Evolutionary conservation across 2,888 invertebrate species (phyloP).

Genomic region (Scotopteryx bipunctaria): DNA sequence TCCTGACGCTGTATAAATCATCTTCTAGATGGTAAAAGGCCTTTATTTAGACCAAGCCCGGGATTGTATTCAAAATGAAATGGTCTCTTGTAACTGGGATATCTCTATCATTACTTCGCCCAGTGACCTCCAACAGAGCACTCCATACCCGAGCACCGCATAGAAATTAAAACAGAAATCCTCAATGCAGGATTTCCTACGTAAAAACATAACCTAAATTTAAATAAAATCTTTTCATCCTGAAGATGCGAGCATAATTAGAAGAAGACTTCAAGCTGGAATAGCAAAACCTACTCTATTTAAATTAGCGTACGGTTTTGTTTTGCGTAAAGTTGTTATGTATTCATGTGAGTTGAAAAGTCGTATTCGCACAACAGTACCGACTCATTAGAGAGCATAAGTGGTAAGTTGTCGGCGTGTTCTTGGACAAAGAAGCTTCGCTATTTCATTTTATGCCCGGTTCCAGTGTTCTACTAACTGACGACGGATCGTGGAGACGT

Average conservation of each 20-base stretch:
- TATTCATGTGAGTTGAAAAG: conserved; percentile 35
- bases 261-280: conserved; percentile 52
- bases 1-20: too few relatives aligned
- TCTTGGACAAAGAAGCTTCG: conserved; percentile 8
- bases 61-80: too few relatives aligned
- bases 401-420: conserved; percentile 33
- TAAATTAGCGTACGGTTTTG: background rate
- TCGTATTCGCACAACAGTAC: conserved; percentile 31
- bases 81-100: too few relatives aligned
- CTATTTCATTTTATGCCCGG: conserved; percentile 2
- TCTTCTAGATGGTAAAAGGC: too few relatives aligned
- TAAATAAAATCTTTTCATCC: conserved; percentile 38
- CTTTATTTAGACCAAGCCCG: too few relatives aligned
- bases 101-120: background rate
- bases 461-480: too few relatives aligned
- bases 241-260: conserved; percentile 53
- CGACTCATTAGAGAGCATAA: conserved; percentile 35
- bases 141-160: background rate
- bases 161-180: conserved; percentile 5
- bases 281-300: conserved; percentile 48
- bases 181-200: conserved; percentile 4
- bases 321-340: conserved; percentile 17
- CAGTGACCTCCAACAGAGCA: background rate
- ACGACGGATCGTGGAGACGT: too few relatives aligned
- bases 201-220: conserved; percentile 45